These are phyloP conservation scores for Perizoma flavofasciatum DNA, from an alignment of 2,888 invertebrate genomes.

Conservation along the genomic window DNA sequence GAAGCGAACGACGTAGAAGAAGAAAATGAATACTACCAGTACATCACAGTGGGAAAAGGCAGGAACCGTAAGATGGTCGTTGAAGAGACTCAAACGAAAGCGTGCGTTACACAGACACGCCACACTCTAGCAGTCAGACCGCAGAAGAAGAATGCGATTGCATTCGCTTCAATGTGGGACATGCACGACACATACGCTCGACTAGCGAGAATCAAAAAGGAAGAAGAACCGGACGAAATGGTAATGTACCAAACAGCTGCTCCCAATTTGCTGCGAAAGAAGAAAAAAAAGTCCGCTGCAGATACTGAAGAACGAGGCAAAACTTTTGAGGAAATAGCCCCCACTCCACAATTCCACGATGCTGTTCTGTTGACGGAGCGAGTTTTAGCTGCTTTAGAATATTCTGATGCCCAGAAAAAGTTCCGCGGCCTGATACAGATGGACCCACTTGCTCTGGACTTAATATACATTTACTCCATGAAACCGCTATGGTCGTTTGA, in stretches of 20 bases:
- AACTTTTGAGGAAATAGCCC: constrained; percentile 59
- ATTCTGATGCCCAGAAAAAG: constrained; percentile 86
- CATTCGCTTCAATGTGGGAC: constrained; percentile 90
- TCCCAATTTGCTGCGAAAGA: constrained; percentile 60
- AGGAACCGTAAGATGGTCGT: constrained; percentile 86
- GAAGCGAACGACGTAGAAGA: constrained; percentile 84
- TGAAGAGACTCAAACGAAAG: constrained; percentile 88
- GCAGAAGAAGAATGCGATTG: constrained; percentile 80
- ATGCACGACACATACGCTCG: constrained; percentile 88
- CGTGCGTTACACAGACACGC: constrained; percentile 85
- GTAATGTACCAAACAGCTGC: constrained; percentile 73
- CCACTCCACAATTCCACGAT: constrained; percentile 79
- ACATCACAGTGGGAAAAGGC: constrained; percentile 87
- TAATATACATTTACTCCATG: constrained; percentile 87
- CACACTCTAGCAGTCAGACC: constrained; percentile 84
- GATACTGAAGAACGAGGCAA: constrained; percentile 42
- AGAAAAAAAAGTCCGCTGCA: constrained; percentile 43
- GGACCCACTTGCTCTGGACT: constrained; percentile 85
- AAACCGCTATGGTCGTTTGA: constrained; percentile 87
- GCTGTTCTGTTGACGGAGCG: constrained; percentile 87
- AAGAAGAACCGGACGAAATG: constrained; percentile 73
- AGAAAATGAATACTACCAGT: constrained; percentile 87
- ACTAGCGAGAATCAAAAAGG: constrained; percentile 55
- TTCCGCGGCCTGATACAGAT: constrained; percentile 86
- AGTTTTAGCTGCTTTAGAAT: constrained; percentile 88